Evolutionary conservation across 1,140 invertebrate species (phyloP).

Genomic region (Diploscapter pachys): DNA sequence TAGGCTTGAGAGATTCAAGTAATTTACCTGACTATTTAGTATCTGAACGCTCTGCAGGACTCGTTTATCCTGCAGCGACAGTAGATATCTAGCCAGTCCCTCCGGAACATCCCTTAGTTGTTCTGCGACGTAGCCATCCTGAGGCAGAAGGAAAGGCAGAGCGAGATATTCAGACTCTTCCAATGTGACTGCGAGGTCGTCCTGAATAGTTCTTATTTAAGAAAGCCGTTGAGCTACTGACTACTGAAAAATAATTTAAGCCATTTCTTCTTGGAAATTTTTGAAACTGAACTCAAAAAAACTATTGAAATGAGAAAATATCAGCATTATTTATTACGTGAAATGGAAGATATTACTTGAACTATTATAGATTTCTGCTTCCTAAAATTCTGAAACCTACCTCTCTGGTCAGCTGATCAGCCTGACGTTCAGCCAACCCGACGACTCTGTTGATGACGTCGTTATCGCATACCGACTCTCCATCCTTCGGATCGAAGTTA

Average conservation of each 20-base stretch:
- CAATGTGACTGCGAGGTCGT: slow-evolving; percentile 76
- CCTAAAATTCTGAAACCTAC: neutral
- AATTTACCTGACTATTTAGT: too few species aligned
- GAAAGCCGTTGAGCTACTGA: too few species aligned
- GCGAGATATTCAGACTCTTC: slow-evolving; percentile 82
- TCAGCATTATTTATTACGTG: too few species aligned
- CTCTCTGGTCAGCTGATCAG: slow-evolving; percentile 76
- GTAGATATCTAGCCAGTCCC: slow-evolving; percentile 5
- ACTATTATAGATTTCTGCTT: neutral
- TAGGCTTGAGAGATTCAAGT: neutral
- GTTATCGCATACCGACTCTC: slow-evolving; percentile 65
- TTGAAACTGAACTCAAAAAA: too few species aligned
- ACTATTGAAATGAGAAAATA: too few species aligned
- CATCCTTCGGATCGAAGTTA: slow-evolving; percentile 72
- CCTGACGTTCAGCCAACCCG: slow-evolving; percentile 80
- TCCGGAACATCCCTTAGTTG: slow-evolving; percentile 13
- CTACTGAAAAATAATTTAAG: too few species aligned
- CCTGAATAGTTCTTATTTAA: slow-evolving; percentile 65
- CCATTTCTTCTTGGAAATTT: too few species aligned
- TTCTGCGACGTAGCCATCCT: slow-evolving; percentile 78
- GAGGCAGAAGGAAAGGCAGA: slow-evolving; percentile 84
- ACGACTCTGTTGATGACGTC: slow-evolving; percentile 70
- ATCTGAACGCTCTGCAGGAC: slow-evolving; percentile 5
- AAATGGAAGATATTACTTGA: too few species aligned
- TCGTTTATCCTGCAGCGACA: slow-evolving; percentile 12